phyloP scores from a whole-genome alignment of 2,888 invertebrate genomes.

The Micoletzkya japonica region DNA sequence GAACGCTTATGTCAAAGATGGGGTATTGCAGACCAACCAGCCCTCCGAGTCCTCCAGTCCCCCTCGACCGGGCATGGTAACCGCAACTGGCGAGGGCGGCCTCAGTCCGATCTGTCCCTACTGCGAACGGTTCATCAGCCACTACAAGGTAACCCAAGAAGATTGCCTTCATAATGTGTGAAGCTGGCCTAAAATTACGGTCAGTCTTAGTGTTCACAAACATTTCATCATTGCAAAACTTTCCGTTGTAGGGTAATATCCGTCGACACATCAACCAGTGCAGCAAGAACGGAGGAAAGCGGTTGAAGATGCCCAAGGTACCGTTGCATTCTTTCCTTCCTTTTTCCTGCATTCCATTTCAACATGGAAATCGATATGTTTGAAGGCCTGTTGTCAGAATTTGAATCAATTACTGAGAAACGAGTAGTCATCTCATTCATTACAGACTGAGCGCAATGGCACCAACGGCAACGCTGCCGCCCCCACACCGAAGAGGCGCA shows the following conservation, averaged over 20 bases:
- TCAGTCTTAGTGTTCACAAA: neutral
- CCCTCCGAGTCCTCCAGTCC: neutral
- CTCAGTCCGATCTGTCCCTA: constrained; percentile 57
- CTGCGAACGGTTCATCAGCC: constrained; percentile 58
- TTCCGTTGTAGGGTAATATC: constrained; percentile 44
- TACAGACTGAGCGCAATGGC: too few species aligned
- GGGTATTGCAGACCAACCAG: neutral
- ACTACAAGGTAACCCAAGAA: constrained; percentile 50
- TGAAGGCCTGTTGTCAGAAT: too few species aligned
- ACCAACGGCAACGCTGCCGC: neutral
- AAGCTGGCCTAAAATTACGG: neutral
- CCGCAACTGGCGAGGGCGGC: constrained; percentile 36
- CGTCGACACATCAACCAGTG: constrained; percentile 55
- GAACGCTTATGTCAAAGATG: too few species aligned
- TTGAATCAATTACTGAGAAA: too few species aligned
- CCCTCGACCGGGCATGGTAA: constrained; percentile 14
- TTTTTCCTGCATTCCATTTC: too few species aligned
- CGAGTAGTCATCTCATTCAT: too few species aligned
- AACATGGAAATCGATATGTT: too few species aligned
- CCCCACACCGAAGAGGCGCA: constrained; percentile 5
- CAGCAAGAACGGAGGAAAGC: constrained; percentile 35
- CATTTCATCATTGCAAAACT: neutral
- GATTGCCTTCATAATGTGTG: neutral
- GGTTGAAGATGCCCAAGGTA: constrained; percentile 15
- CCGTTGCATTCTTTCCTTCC: neutral